These are phyloP conservation scores for Melanerpes formicivorus DNA, from an alignment of 2,113 vertebrate genomes.

Conservation along the genomic window DNA sequence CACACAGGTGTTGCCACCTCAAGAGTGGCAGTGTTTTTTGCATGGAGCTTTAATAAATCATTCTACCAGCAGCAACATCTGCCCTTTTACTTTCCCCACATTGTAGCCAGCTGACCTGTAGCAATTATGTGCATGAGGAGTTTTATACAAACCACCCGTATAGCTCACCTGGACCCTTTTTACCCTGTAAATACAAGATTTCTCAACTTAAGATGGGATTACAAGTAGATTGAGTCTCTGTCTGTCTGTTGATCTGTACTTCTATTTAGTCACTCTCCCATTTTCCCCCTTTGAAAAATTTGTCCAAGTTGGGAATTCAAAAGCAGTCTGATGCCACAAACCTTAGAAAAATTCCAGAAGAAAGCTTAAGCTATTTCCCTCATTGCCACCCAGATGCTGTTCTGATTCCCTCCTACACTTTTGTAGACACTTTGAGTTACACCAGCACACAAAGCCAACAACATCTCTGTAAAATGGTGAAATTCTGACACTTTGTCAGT, in stretches of 20 bases:
- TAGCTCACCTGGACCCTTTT: background rate
- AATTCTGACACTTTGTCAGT: background rate
- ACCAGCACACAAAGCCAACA: background rate
- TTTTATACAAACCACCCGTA: slow-evolving; percentile 2
- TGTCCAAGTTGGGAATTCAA: background rate
- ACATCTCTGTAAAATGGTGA: background rate
- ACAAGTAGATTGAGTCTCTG: background rate
- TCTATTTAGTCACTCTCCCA: background rate
- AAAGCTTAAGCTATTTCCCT: background rate
- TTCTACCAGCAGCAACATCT: background rate
- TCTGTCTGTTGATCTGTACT: background rate
- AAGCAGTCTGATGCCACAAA: background rate
- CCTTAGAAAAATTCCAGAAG: background rate
- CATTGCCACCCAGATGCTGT: background rate
- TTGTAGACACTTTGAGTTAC: background rate
- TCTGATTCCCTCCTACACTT: background rate
- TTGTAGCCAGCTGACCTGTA: background rate
- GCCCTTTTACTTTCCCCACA: background rate
- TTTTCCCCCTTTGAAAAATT: background rate
- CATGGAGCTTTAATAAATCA: slow-evolving; percentile 1
- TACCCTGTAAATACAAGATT: background rate
- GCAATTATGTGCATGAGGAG: background rate
- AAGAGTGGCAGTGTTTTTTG: background rate
- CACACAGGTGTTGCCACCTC: background rate
- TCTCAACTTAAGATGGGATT: background rate